Conservation (phyloP, 2,797 vertebrate genomes). For the Neosilurus mollespiculum region DNA sequence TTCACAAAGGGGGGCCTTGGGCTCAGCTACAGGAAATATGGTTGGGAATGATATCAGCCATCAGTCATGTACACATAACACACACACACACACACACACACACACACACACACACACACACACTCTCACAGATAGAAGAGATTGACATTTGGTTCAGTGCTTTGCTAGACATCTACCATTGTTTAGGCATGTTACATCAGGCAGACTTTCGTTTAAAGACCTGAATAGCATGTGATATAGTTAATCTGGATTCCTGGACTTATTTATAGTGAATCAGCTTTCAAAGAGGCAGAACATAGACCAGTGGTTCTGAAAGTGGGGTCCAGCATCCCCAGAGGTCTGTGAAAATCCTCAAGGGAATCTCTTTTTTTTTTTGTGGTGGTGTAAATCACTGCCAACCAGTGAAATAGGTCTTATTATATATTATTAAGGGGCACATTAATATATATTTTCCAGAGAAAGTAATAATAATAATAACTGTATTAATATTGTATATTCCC, state of each 20-base stretch:
- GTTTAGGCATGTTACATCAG: constrained; percentile 1
- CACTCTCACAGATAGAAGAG: constrained; percentile 29
- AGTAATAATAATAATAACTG: not conserved
- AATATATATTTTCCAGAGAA: not conserved
- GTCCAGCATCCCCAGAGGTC: not conserved
- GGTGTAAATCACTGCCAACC: not conserved
- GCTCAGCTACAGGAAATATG: constrained; percentile 49
- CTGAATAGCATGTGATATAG: not conserved
- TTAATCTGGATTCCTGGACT: not conserved
- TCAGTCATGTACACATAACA: not conserved
- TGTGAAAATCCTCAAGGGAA: not conserved
- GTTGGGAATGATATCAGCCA: constrained; percentile 42
- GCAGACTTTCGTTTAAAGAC: not conserved
- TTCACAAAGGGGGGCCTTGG: constrained; percentile 16
- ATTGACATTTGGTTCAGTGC: not conserved
- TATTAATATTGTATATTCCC: too few species aligned
- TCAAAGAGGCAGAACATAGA: not conserved
- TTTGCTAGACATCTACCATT: not conserved
- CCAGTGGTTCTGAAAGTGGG: not conserved
- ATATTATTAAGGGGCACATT: not conserved
- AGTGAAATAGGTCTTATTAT: not conserved
- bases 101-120: not conserved
- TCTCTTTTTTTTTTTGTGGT: not conserved
- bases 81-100: not conserved
- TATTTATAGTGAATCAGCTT: not conserved